Evolutionary conservation across 2,888 invertebrate species (phyloP).

Genomic region (Eumacrocentrus americanus): DNA sequence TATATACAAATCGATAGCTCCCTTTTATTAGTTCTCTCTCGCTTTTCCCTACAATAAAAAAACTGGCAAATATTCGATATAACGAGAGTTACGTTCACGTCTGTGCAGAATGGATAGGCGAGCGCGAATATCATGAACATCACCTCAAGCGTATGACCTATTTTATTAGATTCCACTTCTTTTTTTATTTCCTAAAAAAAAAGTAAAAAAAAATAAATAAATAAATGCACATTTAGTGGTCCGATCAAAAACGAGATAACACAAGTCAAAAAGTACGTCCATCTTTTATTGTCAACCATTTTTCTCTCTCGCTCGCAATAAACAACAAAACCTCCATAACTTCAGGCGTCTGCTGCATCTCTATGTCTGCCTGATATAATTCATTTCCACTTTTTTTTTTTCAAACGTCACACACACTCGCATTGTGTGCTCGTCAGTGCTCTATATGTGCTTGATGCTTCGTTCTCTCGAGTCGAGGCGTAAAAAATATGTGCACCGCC

Average conservation of each 20-base stretch:
- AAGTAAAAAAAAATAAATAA: not conserved
- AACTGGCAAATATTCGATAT: not conserved
- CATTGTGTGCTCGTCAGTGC: constrained; percentile 15
- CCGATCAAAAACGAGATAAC: not conserved
- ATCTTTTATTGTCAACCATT: constrained; percentile 18
- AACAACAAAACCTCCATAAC: constrained; percentile 20
- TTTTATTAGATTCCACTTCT: constrained; percentile 7
- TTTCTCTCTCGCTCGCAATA: constrained; percentile 13
- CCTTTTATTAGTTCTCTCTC: constrained; percentile 3
- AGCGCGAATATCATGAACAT: constrained; percentile 7
- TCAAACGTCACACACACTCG: constrained; percentile 21
- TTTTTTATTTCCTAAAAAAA: not conserved
- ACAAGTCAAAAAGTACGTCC: not conserved
- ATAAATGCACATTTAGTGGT: not conserved
- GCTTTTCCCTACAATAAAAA: not conserved
- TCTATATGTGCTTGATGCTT: not conserved
- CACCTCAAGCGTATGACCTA: constrained; percentile 17
- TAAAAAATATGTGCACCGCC: constrained; percentile 13
- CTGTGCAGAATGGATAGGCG: not conserved
- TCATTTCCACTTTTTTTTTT: constrained; percentile 16
- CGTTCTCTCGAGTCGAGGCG: not conserved
- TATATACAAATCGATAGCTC: not conserved
- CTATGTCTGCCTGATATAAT: constrained; percentile 11
- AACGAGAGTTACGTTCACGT: not conserved
- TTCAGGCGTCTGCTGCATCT: constrained; percentile 18